phyloP scores from a whole-genome alignment of 2,888 invertebrate genomes.

The Bellardia bayeri region DNA sequence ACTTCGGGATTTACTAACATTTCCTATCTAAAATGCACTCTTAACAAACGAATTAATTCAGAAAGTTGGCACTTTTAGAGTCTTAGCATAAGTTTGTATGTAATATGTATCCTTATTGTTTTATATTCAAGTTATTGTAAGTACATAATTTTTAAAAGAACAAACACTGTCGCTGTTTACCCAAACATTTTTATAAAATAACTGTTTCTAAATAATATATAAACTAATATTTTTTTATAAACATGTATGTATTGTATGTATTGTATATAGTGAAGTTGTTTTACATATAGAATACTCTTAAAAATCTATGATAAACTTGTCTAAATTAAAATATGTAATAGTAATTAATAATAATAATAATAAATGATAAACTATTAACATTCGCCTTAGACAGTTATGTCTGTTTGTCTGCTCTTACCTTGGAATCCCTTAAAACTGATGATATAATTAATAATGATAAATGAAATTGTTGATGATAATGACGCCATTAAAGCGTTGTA shows the following conservation, averaged over 20 bases:
- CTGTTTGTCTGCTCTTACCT: constrained; percentile 40
- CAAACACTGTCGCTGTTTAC: constrained; percentile 23
- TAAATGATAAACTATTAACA: constrained; percentile 45
- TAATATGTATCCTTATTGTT: too few species aligned
- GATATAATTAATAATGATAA: not conserved
- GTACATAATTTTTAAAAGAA: not conserved
- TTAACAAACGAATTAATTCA: too few species aligned
- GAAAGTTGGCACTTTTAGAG: too few species aligned
- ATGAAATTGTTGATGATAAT: not conserved
- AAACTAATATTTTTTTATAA: not conserved
- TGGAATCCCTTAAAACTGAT: constrained; percentile 23
- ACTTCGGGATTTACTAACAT: too few species aligned
- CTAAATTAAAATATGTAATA: constrained; percentile 39
- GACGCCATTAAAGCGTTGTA: not conserved
- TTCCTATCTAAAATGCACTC: too few species aligned
- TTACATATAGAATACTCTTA: constrained; percentile 22
- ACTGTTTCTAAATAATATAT: constrained; percentile 26
- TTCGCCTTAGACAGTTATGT: constrained; percentile 1
- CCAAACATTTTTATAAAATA: not conserved
- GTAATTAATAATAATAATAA: constrained; percentile 10
- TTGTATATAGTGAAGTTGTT: constrained; percentile 1
- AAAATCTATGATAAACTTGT: constrained; percentile 49
- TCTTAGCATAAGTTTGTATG: too few species aligned
- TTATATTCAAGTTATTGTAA: too few species aligned
- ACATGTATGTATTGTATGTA: not conserved